phyloP scores from a whole-genome alignment of 2,797 vertebrate species.

The Sternotherus odoratus region DNA sequence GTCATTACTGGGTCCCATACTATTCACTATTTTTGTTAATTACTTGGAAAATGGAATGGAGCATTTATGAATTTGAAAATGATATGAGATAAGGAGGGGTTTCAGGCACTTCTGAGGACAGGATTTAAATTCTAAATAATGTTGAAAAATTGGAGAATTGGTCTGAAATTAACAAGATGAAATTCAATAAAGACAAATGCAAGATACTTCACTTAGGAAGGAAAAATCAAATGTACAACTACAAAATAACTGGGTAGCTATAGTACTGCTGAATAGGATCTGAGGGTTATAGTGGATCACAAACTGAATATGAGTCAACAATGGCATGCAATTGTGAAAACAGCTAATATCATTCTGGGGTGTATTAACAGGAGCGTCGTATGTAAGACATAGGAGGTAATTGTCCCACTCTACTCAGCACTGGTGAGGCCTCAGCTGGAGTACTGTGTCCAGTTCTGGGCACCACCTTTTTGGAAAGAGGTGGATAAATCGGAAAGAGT shows the following conservation, averaged over 20 bases:
- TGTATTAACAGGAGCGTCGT: background rate
- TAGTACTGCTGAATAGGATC: background rate
- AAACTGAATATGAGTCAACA: background rate
- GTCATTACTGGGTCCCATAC: background rate
- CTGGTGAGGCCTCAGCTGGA: background rate
- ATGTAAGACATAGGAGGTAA: background rate
- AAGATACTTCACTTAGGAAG: background rate
- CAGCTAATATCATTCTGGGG: no score
- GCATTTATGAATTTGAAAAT: background rate
- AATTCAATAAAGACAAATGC: background rate
- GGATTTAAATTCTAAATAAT: background rate
- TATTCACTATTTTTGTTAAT: background rate
- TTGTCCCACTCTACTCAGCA: background rate
- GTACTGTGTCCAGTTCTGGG: background rate
- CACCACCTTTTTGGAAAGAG: background rate
- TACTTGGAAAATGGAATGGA: background rate
- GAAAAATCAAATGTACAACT: background rate
- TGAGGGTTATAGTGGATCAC: background rate
- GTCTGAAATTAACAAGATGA: background rate
- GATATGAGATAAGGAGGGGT: background rate
- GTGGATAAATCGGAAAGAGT: background rate
- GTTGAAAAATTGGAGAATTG: background rate
- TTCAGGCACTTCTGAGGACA: background rate
- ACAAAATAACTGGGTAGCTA: background rate
- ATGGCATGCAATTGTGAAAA: no score